Base-by-base conservation (phyloP, 2,888 invertebrate species). In the Andrena camellia region DNA sequence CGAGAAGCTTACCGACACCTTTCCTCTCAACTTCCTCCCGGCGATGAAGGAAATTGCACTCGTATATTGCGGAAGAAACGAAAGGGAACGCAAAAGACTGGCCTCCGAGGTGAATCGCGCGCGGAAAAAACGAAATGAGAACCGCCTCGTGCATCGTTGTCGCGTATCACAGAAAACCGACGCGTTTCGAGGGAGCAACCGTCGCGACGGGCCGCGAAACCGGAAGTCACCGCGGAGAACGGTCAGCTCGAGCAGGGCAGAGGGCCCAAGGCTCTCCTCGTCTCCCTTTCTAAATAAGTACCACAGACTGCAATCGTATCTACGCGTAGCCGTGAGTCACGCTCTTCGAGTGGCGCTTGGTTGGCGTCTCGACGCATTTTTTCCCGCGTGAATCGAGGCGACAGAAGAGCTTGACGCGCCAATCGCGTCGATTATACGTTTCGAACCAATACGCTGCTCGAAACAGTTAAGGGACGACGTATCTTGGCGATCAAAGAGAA, bases 91-190 rank as follows among this genome's bases (percentile, higher is more conserved):
- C 60, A 75, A 31, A 31, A 57, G 52, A 35, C 67, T 8, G 73
- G 57, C 29, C 20, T 31, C 57, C 68, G 73, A 60, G 63, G 60
- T 31, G 52, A 62, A 69, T n/a, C 50, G 63, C 76, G 78, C 71
- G 52, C 77, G 71, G 52, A 78, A 33, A 74, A 26, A 42, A 42
- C 42, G 42, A 42, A 42, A 23, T 10, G 57, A 57, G 66, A 63
- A 50, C 68, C 64, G 69, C 50, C 81, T 69, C 76, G 59, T 76
- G 75, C 81, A 83, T 88, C 89, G 86, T 88, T 85, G 86, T 85
- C 83, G 76, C 76, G 78, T 88, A 87, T 90, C 86, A 87, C 86
- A 69, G 88, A 89, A 89, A 90, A 85, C 72, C 77, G 81, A 81
- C 76, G 80, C 84, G 71, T 84, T 79, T 84, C 76, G 76, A 7